Percentiles rank a stretch among this genome's conserved stretches.
These are phyloP conservation scores for Aphelenchoides avenae DNA, from an alignment of 1,140 invertebrate species.

Conservation along the genomic window DNA sequence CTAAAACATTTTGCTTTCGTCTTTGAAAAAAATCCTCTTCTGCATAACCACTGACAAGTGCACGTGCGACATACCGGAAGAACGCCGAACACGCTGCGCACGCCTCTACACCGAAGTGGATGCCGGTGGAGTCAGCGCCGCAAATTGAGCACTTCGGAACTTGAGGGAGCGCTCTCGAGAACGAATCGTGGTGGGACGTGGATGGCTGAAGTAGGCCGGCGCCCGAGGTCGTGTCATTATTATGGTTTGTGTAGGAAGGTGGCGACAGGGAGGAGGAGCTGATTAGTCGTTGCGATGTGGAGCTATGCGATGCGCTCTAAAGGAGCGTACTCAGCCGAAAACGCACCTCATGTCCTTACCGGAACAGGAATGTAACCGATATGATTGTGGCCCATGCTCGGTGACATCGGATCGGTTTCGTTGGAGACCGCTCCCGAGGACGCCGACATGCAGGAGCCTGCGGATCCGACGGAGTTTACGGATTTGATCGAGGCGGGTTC, in stretches of 20 bases:
- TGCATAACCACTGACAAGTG: constrained; percentile 12
- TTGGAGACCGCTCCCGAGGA: not conserved
- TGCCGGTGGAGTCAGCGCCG: constrained; percentile 45
- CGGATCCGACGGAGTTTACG: constrained; percentile 3
- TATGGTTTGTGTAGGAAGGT: not conserved
- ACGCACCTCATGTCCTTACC: not conserved
- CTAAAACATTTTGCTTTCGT: constrained; percentile 18
- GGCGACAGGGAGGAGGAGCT: not conserved
- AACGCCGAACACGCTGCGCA: constrained; percentile 50
- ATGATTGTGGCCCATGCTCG: too few relatives aligned
- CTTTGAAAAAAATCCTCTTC: constrained; percentile 22
- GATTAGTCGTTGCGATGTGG: not conserved
- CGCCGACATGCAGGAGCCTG: not conserved
- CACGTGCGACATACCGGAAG: constrained; percentile 17
- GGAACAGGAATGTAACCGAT: constrained; percentile 5
- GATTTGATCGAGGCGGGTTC: constrained; percentile 2
- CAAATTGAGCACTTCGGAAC: constrained; percentile 43
- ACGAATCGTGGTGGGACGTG: not conserved
- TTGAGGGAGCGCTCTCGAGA: constrained; percentile 1
- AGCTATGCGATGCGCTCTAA: not conserved
- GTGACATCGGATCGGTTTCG: not conserved
- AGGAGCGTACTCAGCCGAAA: not conserved
- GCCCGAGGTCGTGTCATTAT: not conserved
- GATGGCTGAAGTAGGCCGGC: not conserved
- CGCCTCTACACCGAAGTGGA: constrained; percentile 50